Percentiles rank a stretch among this genome's conserved stretches.
Conservation (phyloP, 2,113 vertebrate species). For the Oxygymnocypris stewartii region DNA sequence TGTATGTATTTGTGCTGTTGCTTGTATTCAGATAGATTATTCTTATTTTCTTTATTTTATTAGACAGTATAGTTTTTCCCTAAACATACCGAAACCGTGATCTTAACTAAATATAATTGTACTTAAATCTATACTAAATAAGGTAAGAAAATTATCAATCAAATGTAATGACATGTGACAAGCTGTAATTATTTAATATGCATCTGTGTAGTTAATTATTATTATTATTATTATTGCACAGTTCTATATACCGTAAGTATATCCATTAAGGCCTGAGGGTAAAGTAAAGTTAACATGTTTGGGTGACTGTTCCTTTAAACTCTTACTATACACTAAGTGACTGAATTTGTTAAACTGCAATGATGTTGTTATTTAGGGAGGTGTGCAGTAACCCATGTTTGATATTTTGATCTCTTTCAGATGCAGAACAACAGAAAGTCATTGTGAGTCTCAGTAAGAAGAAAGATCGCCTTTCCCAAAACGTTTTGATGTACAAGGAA, state of each 20-base stretch:
- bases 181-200: background rate
- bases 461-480: constrained; percentile 76
- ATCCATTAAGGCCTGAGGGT: too few species aligned
- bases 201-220: background rate
- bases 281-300: background rate
- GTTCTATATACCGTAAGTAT: background rate
- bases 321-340: too few species aligned
- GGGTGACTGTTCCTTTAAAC: background rate
- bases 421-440: constrained; percentile 81
- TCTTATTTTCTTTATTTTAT: too few species aligned
- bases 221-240: background rate
- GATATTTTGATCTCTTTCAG: constrained; percentile 67
- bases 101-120: too few species aligned
- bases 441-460: constrained; percentile 81
- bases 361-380: background rate
- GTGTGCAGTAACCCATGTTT: background rate
- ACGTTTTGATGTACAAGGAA: constrained; percentile 68
- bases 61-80: too few species aligned
- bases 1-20: too few species aligned
- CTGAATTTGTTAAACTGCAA: background rate
- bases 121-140: background rate
- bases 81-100: too few species aligned
- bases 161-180: background rate
- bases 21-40: too few species aligned
- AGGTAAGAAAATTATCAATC: too few species aligned